A percentile compares a stretch with the other conserved stretches of the same genome.
Conservation (phyloP, 2,113 vertebrate genomes). For the Menura novaehollandiae region DNA sequence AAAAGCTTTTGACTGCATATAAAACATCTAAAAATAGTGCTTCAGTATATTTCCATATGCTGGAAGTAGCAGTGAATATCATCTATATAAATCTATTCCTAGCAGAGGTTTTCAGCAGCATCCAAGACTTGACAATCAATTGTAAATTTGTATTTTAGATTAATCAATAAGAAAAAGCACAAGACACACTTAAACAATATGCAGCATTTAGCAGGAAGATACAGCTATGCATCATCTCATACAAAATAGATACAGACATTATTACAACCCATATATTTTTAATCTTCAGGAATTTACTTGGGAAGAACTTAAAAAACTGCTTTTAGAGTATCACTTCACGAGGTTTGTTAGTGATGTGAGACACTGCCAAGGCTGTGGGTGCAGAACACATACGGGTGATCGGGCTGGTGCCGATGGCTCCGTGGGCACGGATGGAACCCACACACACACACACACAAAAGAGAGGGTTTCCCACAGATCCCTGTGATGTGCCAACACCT, state of each 20-base stretch:
- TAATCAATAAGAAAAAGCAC: conserved; percentile 4
- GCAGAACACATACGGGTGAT: accelerated
- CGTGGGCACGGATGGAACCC: neutral
- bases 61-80: neutral
- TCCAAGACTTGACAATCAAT: neutral
- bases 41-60: neutral
- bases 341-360: neutral
- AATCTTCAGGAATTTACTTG: neutral
- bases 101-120: conserved; percentile 13
- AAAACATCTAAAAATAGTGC: conserved; percentile 40
- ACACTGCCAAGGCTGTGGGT: neutral
- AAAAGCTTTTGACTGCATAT: conserved; percentile 16
- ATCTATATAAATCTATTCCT: conserved; percentile 21
- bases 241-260: neutral
- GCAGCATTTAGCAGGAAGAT: neutral
- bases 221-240: neutral
- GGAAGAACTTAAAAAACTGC: neutral
- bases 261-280: neutral
- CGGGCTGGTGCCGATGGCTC: neutral
- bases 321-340: neutral
- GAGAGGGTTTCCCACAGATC: neutral
- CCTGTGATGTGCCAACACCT: neutral
- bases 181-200: neutral
- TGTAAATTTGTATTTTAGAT: conserved; percentile 26
- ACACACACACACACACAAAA: neutral